Evolutionary conservation across 2,888 invertebrate genomes (phyloP), one percentile per base, ranked within the genome.

Genomic region (Autographa pulchrina): DNA sequence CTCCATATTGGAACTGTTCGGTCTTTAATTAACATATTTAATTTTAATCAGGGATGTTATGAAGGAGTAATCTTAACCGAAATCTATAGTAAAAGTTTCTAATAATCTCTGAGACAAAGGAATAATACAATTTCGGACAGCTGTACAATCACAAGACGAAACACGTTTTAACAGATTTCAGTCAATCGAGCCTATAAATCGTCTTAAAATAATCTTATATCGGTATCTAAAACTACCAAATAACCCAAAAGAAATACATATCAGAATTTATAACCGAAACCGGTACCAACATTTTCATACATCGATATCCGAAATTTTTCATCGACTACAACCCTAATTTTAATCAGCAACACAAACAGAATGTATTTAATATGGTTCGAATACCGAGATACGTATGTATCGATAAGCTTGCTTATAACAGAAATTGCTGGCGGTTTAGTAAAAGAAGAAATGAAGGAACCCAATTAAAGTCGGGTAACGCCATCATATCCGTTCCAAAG

Each of bases 381-480:
- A 82, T 77, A 66, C 77, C 60, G 8, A 75, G 80, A 83, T 84
- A 65, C 62, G 56, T 60, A 70, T 62, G 48, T 74, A 74, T 78
- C 63, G 79, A 83, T 83, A 80, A 80, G 74, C 18, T 62, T 74
- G 76, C 68, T 81, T 80, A 85, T 80, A 77, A 72, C 81, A 83
- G 82, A 86, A 86, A 87, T 81, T 83, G 84, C 81, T 77, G 77
- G 56, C 62, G 69, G 66, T 77, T 78, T 68, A 82, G 86, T 82
- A 90, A 91, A 92, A 92, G 87, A 89, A 92, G 88, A 91, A 92
- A 92, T 89, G 86, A 89, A 90, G 86, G 83, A 88, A 89, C 86
- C 91, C 92, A 93, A 94, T 94, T 94, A 94, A 93, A 87, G 86
- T 83, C 86, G 83, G 89, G 89, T 89, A 89, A 89, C 87, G 85